Evolutionary conservation across 2,888 invertebrate species (phyloP).

Genomic region (Tiphia femorata): DNA sequence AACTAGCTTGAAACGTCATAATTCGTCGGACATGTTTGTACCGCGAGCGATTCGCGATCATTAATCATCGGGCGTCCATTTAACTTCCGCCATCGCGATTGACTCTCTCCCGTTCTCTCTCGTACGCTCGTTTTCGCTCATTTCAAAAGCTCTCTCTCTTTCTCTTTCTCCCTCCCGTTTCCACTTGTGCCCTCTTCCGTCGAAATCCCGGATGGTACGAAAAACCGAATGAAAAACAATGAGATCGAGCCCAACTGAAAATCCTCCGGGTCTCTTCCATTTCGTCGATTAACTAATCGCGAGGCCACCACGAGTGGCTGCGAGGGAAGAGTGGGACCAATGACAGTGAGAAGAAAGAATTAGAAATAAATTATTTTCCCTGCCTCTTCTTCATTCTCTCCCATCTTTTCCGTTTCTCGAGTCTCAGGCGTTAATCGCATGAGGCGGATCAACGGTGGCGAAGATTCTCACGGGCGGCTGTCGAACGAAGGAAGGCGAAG

Average conservation of each 20-base stretch:
- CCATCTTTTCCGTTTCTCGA: background rate
- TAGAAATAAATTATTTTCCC: too few relatives aligned
- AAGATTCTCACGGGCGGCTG: background rate
- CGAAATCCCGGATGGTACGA: too few relatives aligned
- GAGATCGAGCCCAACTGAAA: too few relatives aligned
- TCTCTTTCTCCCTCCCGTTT: background rate
- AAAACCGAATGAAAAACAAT: too few relatives aligned
- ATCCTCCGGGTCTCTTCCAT: too few relatives aligned
- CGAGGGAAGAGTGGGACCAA: too few relatives aligned
- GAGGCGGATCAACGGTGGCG: background rate
- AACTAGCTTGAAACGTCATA: slow-evolving; percentile 22
- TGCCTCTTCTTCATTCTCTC: background rate
- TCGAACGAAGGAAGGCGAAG: too few relatives aligned
- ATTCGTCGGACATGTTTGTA: slow-evolving; percentile 20
- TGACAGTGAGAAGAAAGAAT: too few relatives aligned
- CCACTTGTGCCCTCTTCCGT: background rate
- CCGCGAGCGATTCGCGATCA: slow-evolving; percentile 8
- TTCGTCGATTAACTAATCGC: too few relatives aligned
- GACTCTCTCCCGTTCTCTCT: background rate
- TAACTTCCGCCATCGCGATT: background rate
- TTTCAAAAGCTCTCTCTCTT: background rate
- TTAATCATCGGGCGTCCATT: slow-evolving; percentile 12
- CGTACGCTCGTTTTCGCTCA: background rate
- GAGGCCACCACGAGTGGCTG: too few relatives aligned
- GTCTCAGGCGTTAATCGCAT: background rate